These are phyloP conservation scores for Acanthosepion esculentum DNA, from an alignment of 2,888 invertebrate genomes.

Conservation along the genomic window DNA sequence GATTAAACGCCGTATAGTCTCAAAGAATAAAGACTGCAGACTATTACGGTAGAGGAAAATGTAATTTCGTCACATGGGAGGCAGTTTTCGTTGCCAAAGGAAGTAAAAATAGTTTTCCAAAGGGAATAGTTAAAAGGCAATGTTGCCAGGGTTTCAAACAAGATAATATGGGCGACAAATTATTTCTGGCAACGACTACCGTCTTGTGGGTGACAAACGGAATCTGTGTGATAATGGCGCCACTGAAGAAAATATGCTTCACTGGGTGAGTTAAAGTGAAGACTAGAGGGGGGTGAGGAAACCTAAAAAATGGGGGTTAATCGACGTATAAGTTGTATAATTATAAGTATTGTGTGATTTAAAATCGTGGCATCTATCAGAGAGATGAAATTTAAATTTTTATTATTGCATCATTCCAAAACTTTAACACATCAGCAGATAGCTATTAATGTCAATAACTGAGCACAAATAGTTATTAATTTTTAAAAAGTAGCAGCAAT, in stretches of 20 bases:
- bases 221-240: background rate
- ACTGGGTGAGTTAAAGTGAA: background rate
- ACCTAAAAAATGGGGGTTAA: background rate
- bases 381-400: too few relatives aligned
- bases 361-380: too few relatives aligned
- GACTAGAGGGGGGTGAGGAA: background rate
- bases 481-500: too few relatives aligned
- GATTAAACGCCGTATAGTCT: background rate
- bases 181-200: background rate
- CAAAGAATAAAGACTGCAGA: background rate
- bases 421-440: too few relatives aligned
- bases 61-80: background rate
- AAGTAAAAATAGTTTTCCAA: background rate
- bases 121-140: background rate
- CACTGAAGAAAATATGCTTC: background rate
- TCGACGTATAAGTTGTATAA: background rate
- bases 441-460: too few relatives aligned
- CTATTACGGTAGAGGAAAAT: background rate
- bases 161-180: background rate
- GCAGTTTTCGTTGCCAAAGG: background rate
- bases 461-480: too few relatives aligned
- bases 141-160: background rate
- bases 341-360: background rate
- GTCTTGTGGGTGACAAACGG: too few relatives aligned
- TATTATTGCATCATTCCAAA: too few relatives aligned